These are phyloP conservation scores for Opisthocomus hoazin DNA, from an alignment of 2,113 vertebrate genomes.

Conservation along the genomic window DNA sequence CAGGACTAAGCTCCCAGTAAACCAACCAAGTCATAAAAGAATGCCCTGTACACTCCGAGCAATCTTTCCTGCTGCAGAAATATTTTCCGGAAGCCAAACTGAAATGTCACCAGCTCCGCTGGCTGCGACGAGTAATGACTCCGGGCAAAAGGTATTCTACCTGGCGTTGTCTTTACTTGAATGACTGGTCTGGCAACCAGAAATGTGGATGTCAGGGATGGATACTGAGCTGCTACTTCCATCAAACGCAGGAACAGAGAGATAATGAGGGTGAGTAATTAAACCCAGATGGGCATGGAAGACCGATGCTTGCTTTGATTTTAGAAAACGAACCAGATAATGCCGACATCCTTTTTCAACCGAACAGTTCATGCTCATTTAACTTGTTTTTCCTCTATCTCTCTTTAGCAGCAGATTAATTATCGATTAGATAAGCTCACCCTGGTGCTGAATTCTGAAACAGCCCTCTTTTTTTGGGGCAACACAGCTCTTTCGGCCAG, in stretches of 20 bases:
- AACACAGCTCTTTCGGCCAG: background rate
- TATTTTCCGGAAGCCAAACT: background rate
- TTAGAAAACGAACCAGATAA: conserved; percentile 30
- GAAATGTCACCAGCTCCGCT: background rate
- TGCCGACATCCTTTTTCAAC: background rate
- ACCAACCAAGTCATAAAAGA: background rate
- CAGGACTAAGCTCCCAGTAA: conserved; percentile 67
- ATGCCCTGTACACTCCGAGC: background rate
- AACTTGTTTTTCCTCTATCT: background rate
- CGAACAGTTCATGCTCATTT: background rate
- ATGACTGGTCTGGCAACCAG: background rate
- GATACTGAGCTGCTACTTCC: background rate
- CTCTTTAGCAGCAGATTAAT: background rate
- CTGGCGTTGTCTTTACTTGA: background rate
- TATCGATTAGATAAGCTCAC: conserved; percentile 4
- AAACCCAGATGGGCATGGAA: background rate
- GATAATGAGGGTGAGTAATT: background rate
- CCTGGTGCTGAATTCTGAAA: background rate
- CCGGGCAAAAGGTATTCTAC: background rate
- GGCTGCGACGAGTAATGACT: background rate
- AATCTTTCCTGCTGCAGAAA: background rate
- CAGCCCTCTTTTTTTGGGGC: background rate
- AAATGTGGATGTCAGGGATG: background rate
- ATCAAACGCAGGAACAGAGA: background rate
- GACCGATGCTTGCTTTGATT: background rate